Evolutionary conservation across 1,140 invertebrate genomes (phyloP).

Genomic region (Euwallacea similis): DNA sequence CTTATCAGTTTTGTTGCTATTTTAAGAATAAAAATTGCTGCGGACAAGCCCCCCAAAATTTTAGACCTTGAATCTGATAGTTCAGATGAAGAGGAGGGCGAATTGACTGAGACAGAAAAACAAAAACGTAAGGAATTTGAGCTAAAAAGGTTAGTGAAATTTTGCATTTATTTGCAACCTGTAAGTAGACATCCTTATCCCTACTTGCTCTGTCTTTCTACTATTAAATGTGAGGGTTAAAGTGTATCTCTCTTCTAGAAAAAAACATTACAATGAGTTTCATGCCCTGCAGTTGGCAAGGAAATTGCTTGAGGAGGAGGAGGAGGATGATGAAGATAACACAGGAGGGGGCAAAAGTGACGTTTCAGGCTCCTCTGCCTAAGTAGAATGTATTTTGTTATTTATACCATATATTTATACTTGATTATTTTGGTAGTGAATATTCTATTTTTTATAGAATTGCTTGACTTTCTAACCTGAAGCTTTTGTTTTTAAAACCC

Average conservation of each 20-base stretch:
- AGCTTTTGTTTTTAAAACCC: not conserved
- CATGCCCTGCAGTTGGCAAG: constrained; percentile 88
- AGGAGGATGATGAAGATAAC: constrained; percentile 78
- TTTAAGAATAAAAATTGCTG: constrained; percentile 56
- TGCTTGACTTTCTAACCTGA: not conserved
- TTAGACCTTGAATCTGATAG: constrained; percentile 64
- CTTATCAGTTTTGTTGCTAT: constrained; percentile 22
- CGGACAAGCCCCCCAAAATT: constrained; percentile 61
- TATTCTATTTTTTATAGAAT: not conserved
- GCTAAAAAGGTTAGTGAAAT: constrained; percentile 63
- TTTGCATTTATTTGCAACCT: constrained; percentile 2
- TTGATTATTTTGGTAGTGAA: not conserved
- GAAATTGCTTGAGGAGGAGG: constrained; percentile 86
- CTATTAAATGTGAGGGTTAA: not conserved
- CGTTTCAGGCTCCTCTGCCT: not conserved
- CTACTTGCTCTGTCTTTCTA: not conserved
- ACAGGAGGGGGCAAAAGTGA: not conserved
- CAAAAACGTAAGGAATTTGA: constrained; percentile 74
- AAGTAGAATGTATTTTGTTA: not conserved
- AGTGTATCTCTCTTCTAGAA: constrained; percentile 56
- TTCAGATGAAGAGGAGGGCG: constrained; percentile 60
- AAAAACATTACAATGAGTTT: constrained; percentile 97
- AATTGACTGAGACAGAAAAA: constrained; percentile 63
- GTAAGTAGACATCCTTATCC: not conserved
- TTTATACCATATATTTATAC: not conserved